Evolutionary conservation across 1,140 invertebrate species (phyloP).

Genomic region (Pissodes strobi): DNA sequence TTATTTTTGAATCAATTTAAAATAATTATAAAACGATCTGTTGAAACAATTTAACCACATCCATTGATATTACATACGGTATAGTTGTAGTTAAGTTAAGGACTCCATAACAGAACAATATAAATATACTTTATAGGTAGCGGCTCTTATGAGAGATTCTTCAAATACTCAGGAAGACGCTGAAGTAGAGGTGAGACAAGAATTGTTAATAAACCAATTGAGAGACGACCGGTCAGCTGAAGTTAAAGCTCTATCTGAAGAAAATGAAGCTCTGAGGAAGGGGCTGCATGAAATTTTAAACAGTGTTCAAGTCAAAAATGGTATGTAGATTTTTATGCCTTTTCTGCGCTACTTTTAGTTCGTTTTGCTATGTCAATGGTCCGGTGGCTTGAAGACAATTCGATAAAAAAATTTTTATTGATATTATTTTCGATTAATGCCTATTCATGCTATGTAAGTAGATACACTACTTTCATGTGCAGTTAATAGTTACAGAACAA

Average conservation of each 20-base stretch:
- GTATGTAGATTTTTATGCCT: constrained; percentile 52
- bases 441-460: no score
- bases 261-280: constrained; percentile 72
- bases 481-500: no score
- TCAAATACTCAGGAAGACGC: background rate
- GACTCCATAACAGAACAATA: background rate
- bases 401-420: no score
- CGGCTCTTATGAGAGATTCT: no score
- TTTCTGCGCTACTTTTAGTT: background rate
- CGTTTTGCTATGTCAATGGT: background rate
- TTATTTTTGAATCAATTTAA: no score
- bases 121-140: no score
- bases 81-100: background rate
- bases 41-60: no score
- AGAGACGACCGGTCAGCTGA: constrained; percentile 15
- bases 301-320: constrained; percentile 63
- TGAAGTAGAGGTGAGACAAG: background rate
- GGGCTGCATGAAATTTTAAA: constrained; percentile 71
- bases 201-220: background rate
- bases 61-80: background rate
- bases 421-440: no score
- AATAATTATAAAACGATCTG: no score
- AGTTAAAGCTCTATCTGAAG: constrained; percentile 63
- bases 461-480: no score
- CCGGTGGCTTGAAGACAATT: no score